These are phyloP conservation scores for Polypedilum vanderplanki DNA, from an alignment of 1,140 invertebrate genomes.

Conservation along the genomic window DNA sequence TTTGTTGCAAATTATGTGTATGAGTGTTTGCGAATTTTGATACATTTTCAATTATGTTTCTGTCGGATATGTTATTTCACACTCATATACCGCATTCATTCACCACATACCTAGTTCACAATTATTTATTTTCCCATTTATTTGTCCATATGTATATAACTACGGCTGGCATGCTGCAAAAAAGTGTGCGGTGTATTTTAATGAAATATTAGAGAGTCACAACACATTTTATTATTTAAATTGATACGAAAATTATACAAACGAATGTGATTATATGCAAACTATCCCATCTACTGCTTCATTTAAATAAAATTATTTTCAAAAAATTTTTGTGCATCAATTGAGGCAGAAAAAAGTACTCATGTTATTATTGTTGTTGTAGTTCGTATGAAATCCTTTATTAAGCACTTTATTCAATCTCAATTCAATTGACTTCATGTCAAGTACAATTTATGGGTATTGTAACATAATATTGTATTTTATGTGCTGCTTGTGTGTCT, in stretches of 20 bases:
- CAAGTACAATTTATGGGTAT: conserved; percentile 10
- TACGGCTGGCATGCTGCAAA: too few relatives aligned
- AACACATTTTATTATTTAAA: too few relatives aligned
- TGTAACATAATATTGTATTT: neutral
- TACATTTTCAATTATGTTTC: conserved; percentile 5
- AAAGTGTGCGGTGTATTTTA: too few relatives aligned
- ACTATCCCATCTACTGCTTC: too few relatives aligned
- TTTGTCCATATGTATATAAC: too few relatives aligned
- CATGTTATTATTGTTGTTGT: too few relatives aligned
- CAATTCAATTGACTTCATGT: neutral
- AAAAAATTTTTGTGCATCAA: neutral
- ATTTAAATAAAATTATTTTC: neutral
- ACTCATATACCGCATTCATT: conserved; percentile 2
- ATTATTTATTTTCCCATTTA: too few relatives aligned
- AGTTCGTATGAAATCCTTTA: too few relatives aligned
- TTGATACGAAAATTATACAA: too few relatives aligned
- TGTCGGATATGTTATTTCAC: conserved; percentile 11
- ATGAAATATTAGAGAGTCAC: too few relatives aligned
- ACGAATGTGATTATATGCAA: too few relatives aligned
- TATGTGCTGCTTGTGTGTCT: neutral
- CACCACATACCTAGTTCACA: too few relatives aligned
- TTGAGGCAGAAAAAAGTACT: neutral
- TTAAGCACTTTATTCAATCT: conserved; percentile 8
- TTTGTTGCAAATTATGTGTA: conserved; percentile 1
- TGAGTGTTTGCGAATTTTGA: neutral